Evolutionary conservation across 2,797 vertebrate species (phyloP).

Genomic region (Typhlichthys eigenmanni): DNA sequence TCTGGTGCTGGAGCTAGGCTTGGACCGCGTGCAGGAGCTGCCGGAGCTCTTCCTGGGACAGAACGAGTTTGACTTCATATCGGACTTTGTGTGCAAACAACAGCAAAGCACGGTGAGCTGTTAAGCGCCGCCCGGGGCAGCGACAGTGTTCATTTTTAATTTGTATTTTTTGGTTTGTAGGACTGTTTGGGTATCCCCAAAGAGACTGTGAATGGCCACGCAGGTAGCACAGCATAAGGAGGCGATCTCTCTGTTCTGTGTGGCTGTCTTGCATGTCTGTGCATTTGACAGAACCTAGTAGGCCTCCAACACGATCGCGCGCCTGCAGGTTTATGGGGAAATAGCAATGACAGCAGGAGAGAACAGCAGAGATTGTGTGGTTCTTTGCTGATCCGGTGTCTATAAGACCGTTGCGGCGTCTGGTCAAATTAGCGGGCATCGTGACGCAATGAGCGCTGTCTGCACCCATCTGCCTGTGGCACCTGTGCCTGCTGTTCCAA

Average conservation of each 20-base stretch:
- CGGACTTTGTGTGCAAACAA: slow-evolving; percentile 94
- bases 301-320: slow-evolving; percentile 39
- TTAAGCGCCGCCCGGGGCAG: slow-evolving; percentile 54
- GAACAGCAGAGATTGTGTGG: slow-evolving; percentile 17
- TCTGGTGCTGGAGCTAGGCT: slow-evolving; percentile 89
- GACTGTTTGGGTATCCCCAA: slow-evolving; percentile 47
- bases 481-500: slow-evolving; percentile 59
- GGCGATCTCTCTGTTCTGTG: slow-evolving; percentile 62
- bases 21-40: slow-evolving; percentile 94
- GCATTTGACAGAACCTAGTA: slow-evolving; percentile 51
- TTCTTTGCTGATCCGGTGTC: slow-evolving; percentile 44
- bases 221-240: slow-evolving; percentile 59
- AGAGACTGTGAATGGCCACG: slow-evolving; percentile 53
- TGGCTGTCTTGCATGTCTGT: slow-evolving; percentile 59
- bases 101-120: slow-evolving; percentile 93
- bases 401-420: slow-evolving; percentile 47
- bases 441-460: slow-evolving; percentile 55
- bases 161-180: slow-evolving; percentile 2
- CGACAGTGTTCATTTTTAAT: not conserved
- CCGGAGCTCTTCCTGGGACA: slow-evolving; percentile 95
- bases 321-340: slow-evolving; percentile 40
- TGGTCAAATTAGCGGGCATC: slow-evolving; percentile 50
- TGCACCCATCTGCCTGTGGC: slow-evolving; percentile 62
- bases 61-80: slow-evolving; percentile 95
- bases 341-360: slow-evolving; percentile 36